Percentiles rank a stretch among this genome's conserved stretches.
Conservation (phyloP, 2,888 invertebrate genomes). For the Tinea trinotella region DNA sequence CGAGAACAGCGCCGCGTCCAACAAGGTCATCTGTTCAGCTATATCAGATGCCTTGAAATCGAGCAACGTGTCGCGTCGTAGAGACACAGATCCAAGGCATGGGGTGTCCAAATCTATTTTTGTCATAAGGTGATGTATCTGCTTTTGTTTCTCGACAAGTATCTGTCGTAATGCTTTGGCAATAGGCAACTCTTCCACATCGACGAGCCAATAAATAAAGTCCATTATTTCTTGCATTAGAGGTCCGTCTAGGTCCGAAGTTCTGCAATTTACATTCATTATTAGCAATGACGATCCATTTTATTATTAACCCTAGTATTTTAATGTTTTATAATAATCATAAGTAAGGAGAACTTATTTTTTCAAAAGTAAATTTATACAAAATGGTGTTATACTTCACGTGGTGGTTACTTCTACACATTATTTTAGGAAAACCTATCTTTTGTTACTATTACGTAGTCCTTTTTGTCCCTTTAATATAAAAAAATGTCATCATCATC, state of each 20-base stretch:
- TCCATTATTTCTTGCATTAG: slow-evolving; percentile 89
- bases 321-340: too few relatives aligned
- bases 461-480: too few relatives aligned
- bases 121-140: slow-evolving; percentile 64
- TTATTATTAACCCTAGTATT: background rate
- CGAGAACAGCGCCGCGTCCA: slow-evolving; percentile 96
- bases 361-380: too few relatives aligned
- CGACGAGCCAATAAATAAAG: slow-evolving; percentile 94
- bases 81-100: slow-evolving; percentile 53
- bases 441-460: too few relatives aligned
- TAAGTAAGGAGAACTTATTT: too few relatives aligned
- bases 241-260: slow-evolving; percentile 86
- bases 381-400: too few relatives aligned
- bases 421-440: too few relatives aligned
- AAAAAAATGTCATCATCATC: too few relatives aligned
- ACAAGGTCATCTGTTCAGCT: slow-evolving; percentile 97
- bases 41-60: slow-evolving; percentile 96
- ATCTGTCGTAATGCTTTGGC: slow-evolving; percentile 92
- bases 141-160: slow-evolving; percentile 87
- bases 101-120: slow-evolving; percentile 36
- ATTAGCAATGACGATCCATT: background rate
- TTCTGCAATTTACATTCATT: slow-evolving; percentile 66
- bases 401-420: too few relatives aligned
- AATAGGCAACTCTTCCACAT: slow-evolving; percentile 91
- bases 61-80: slow-evolving; percentile 76